Percentiles rank a stretch among this genome's conserved stretches.
phyloP scores from a whole-genome alignment of 2,888 invertebrate species.

The Lysandra coridon region DNA sequence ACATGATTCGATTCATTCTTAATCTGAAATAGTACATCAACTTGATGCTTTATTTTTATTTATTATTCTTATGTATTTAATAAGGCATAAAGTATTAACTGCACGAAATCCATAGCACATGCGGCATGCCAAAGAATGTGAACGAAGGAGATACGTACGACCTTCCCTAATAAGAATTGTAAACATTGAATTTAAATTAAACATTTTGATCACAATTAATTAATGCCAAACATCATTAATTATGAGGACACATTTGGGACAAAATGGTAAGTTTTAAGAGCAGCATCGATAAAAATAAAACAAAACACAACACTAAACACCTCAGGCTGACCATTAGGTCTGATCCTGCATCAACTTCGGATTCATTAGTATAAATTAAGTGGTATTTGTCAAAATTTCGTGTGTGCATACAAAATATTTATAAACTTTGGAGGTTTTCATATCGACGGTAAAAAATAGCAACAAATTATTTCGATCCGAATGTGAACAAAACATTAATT shows the following conservation, averaged over 20 bases:
- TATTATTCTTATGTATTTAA: too few species aligned
- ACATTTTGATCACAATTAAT: conserved; percentile 10
- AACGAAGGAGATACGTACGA: not conserved
- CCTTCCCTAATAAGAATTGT: conserved; percentile 15
- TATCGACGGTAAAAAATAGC: conserved; percentile 34
- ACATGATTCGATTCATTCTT: not conserved
- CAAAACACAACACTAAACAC: conserved; percentile 21
- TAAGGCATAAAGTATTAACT: not conserved
- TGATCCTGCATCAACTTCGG: conserved; percentile 63
- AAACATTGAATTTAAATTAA: conserved; percentile 32
- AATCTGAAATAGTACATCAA: not conserved
- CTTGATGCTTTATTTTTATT: not conserved
- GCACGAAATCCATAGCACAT: not conserved
- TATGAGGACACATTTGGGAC: conserved; percentile 17
- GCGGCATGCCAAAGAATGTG: not conserved
- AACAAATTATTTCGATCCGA: conserved; percentile 39
- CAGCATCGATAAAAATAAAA: conserved; percentile 28
- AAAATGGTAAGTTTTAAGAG: conserved; percentile 14
- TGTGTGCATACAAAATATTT: conserved; percentile 68
- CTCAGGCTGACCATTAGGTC: conserved; percentile 13
- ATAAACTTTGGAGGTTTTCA: conserved; percentile 56
- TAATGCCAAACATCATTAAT: conserved; percentile 17
- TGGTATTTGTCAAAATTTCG: conserved; percentile 76
- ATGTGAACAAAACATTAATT: conserved; percentile 39
- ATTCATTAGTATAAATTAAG: conserved; percentile 79